These are phyloP conservation scores for Danaus plexippus DNA, from an alignment of 1,140 invertebrate genomes.

Conservation along the genomic window DNA sequence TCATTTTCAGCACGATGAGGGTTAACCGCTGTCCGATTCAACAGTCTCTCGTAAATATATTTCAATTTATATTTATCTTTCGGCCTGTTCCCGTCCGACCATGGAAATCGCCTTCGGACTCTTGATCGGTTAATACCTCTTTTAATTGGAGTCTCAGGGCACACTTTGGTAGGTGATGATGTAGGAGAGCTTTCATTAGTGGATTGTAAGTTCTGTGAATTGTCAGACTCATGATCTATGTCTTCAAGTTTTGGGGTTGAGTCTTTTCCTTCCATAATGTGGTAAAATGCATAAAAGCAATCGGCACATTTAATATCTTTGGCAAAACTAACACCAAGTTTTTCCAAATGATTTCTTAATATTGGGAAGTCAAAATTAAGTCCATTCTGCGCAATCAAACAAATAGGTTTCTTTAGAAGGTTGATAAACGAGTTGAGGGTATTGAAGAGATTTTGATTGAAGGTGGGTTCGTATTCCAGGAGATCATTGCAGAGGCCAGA, in stretches of 20 bases:
- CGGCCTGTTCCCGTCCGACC: slow-evolving; percentile 29
- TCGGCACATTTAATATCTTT: slow-evolving; percentile 74
- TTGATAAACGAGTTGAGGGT: slow-evolving; percentile 5
- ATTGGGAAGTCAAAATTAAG: slow-evolving; percentile 79
- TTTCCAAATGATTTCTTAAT: slow-evolving; percentile 50
- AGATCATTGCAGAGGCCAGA: slow-evolving; percentile 79
- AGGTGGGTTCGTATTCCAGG: slow-evolving; percentile 74
- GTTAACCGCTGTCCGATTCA: slow-evolving; percentile 33
- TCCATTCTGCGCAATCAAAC: slow-evolving; percentile 86
- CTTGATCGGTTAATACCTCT: slow-evolving; percentile 9
- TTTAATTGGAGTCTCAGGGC: slow-evolving; percentile 13
- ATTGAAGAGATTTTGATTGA: slow-evolving; percentile 67
- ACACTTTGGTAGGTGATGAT: slow-evolving; percentile 5
- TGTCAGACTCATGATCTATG: slow-evolving; percentile 19
- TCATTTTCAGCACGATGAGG: slow-evolving; percentile 76
- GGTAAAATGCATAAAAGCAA: slow-evolving; percentile 66
- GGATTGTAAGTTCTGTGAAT: slow-evolving; percentile 21
- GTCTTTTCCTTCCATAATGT: slow-evolving; percentile 32
- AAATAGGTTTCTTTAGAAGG: slow-evolving; percentile 76
- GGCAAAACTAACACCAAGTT: slow-evolving; percentile 52
- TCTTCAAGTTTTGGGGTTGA: slow-evolving; percentile 7
- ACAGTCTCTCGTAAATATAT: slow-evolving; percentile 36
- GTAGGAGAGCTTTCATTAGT: slow-evolving; percentile 47
- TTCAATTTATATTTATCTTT: slow-evolving; percentile 66
- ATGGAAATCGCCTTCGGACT: slow-evolving; percentile 30